Evolutionary conservation across 2,113 vertebrate species (phyloP).

Genomic region (Corythaeola cristata): DNA sequence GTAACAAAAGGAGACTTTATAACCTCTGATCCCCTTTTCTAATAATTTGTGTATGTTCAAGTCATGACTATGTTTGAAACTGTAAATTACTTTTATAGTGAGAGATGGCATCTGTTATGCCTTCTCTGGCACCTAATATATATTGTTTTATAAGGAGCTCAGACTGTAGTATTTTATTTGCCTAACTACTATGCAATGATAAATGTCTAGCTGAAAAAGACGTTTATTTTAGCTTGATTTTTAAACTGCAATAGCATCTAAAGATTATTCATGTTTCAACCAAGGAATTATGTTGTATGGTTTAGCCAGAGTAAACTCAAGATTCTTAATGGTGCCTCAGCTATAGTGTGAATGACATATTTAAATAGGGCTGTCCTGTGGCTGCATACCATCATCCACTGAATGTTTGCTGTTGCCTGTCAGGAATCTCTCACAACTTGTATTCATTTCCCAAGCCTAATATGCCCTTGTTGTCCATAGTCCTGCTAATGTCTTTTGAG

Average conservation of each 20-base stretch:
- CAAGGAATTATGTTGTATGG: conserved; percentile 68
- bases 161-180: conserved; percentile 52
- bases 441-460: not conserved
- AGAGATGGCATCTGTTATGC: conserved; percentile 64
- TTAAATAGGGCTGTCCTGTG: conserved; percentile 66
- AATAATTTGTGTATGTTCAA: conserved; percentile 36
- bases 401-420: conserved; percentile 43
- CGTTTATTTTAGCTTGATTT: conserved; percentile 61
- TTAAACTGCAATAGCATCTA: conserved; percentile 51
- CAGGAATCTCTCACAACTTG: not conserved
- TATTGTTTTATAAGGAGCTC: conserved; percentile 41
- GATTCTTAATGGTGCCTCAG: conserved; percentile 55
- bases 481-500: not conserved
- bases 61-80: conserved; percentile 21
- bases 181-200: conserved; percentile 49
- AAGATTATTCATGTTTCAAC: conserved; percentile 62
- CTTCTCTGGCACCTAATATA: conserved; percentile 61
- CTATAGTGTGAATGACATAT: conserved; percentile 74
- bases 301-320: conserved; percentile 67
- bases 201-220: conserved; percentile 55
- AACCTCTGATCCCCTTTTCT: conserved; percentile 21
- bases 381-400: conserved; percentile 57
- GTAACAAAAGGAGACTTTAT: conserved; percentile 22
- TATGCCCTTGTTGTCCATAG: not conserved
- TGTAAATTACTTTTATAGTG: conserved; percentile 54